phyloP scores from a whole-genome alignment of 2,113 vertebrate species.

The Felis chaus region DNA sequence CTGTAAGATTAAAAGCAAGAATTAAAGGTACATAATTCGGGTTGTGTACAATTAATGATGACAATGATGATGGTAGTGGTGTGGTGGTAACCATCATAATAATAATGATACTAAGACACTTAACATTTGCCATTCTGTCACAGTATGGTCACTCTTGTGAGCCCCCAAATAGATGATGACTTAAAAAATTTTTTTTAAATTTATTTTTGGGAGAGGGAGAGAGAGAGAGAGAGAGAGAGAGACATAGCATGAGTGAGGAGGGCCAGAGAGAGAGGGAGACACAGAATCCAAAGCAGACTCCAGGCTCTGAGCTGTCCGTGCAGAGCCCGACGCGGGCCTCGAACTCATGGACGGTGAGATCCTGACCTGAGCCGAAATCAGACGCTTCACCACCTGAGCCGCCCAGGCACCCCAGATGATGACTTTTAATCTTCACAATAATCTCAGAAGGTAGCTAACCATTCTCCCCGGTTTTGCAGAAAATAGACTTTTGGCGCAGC shows the following conservation, averaged over 20 bases:
- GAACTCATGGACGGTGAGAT: too few relatives aligned
- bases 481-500: neutral
- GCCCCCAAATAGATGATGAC: neutral
- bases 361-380: too few relatives aligned
- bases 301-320: too few relatives aligned
- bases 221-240: too few relatives aligned
- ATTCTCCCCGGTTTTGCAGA: neutral
- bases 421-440: neutral
- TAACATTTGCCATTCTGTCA: neutral
- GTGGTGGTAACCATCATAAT: neutral
- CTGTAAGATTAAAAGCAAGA: slow-evolving; percentile 38
- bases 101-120: neutral
- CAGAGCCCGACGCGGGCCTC: too few relatives aligned
- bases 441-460: neutral
- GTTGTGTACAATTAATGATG: neutral
- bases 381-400: too few relatives aligned
- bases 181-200: too few relatives aligned
- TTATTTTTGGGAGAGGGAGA: too few relatives aligned
- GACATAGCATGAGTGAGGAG: too few relatives aligned
- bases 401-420: neutral
- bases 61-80: neutral
- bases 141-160: neutral
- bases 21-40: neutral
- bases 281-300: too few relatives aligned
- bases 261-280: too few relatives aligned